These are phyloP conservation scores for Cebus imitator DNA, from an alignment of 2,113 vertebrate genomes.

Conservation along the genomic window DNA sequence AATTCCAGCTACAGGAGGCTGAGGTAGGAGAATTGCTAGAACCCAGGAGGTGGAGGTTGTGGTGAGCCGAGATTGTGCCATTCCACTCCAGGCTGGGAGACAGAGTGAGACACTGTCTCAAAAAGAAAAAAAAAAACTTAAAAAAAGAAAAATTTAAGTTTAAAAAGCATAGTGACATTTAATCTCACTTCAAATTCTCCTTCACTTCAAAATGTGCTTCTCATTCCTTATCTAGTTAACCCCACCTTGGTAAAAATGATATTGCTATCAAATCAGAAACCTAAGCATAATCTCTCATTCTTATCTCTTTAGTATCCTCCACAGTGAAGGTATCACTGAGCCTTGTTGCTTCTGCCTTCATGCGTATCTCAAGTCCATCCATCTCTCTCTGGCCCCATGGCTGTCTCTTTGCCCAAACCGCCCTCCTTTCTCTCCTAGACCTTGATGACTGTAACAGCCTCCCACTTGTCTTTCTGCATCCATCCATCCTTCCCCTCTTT, in stretches of 20 bases:
- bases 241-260: neutral
- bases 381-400: neutral
- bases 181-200: neutral
- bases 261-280: neutral
- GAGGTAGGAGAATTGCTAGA: too few relatives aligned
- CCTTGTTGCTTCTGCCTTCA: neutral
- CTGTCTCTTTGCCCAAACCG: neutral
- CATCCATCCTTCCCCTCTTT: neutral
- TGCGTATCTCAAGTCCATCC: fast-evolving
- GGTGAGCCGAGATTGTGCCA: too few relatives aligned
- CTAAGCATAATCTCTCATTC: neutral
- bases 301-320: neutral
- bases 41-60: too few relatives aligned
- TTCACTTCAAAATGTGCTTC: neutral
- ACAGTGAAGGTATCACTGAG: neutral
- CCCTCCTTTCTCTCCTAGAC: neutral
- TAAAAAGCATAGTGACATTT: neutral
- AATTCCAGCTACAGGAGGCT: too few relatives aligned
- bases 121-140: too few relatives aligned
- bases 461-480: neutral
- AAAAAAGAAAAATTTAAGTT: neutral
- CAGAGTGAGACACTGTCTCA: too few relatives aligned
- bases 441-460: neutral
- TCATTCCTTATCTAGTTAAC: neutral
- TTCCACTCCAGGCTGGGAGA: too few relatives aligned